phyloP scores from a whole-genome alignment of 2,888 invertebrate species.

The Odontomyia ornata region DNA sequence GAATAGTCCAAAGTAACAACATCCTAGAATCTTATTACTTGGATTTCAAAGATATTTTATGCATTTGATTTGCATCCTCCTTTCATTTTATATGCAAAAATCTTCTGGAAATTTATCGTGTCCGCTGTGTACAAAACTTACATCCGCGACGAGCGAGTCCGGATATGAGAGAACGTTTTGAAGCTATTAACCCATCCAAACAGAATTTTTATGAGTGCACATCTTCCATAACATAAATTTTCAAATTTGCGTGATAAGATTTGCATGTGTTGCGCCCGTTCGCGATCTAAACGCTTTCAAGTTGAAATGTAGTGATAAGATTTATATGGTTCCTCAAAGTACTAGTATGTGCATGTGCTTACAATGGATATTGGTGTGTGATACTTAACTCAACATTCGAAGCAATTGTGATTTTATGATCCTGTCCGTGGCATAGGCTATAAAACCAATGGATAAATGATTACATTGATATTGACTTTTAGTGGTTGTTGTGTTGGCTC shows the following conservation, averaged over 20 bases:
- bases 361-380: not conserved
- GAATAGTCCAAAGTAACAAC: too few relatives aligned
- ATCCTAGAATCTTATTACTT: too few relatives aligned
- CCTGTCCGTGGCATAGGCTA: conserved; percentile 16
- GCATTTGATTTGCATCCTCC: too few relatives aligned
- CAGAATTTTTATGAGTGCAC: conserved; percentile 26
- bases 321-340: conserved; percentile 32
- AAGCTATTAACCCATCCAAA: conserved; percentile 26
- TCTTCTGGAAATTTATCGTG: not conserved
- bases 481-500: too few relatives aligned
- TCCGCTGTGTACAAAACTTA: not conserved
- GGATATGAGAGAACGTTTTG: conserved; percentile 26
- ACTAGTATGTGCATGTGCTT: not conserved
- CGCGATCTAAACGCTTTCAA: conserved; percentile 25
- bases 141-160: not conserved
- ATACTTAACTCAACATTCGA: conserved; percentile 14
- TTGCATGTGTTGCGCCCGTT: conserved; percentile 30
- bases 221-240: conserved; percentile 43
- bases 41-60: too few relatives aligned
- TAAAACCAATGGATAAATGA: conserved; percentile 26
- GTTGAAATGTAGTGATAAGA: conserved; percentile 38
- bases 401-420: conserved; percentile 26
- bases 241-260: conserved; percentile 43
- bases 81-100: conserved; percentile 27
- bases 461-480: not conserved